Percentiles rank a stretch among this genome's conserved stretches.
Conservation (phyloP, 2,888 invertebrate species). For the Aphrophora alni region DNA sequence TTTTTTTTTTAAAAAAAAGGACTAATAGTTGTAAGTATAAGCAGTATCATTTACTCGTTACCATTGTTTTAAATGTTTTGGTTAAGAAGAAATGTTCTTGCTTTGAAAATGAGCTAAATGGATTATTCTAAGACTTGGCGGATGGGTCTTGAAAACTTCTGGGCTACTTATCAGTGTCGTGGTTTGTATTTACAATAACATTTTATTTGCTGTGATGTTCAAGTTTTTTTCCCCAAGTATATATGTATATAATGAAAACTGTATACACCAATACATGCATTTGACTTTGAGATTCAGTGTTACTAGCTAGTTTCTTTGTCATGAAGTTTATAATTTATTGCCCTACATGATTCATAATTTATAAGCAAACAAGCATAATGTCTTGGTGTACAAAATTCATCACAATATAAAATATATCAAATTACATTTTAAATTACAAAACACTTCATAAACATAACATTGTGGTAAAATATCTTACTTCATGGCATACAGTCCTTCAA, state of each 20-base stretch:
- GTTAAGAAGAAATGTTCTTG: not conserved
- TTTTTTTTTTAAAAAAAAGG: not conserved
- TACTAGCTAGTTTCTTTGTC: too few species aligned
- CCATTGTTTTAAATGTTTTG: not conserved
- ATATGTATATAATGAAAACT: not conserved
- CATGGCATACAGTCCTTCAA: too few species aligned
- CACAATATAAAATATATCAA: too few species aligned
- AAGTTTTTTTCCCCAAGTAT: too few species aligned
- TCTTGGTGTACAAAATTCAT: too few species aligned
- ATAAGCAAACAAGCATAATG: too few species aligned
- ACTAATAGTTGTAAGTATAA: not conserved
- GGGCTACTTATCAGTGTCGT: not conserved
- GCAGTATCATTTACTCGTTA: not conserved
- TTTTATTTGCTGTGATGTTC: not conserved
- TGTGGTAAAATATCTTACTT: too few species aligned
- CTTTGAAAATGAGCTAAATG: not conserved
- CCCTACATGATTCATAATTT: too few species aligned
- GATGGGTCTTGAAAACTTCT: not conserved
- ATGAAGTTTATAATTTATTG: too few species aligned
- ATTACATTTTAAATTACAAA: too few species aligned
- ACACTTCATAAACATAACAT: too few species aligned
- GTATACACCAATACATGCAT: not conserved
- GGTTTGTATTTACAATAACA: not conserved
- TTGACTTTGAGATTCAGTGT: not conserved
- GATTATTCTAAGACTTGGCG: not conserved